Conservation (phyloP, 2,113 vertebrate genomes). For the Oncorhynchus nerka region DNA sequence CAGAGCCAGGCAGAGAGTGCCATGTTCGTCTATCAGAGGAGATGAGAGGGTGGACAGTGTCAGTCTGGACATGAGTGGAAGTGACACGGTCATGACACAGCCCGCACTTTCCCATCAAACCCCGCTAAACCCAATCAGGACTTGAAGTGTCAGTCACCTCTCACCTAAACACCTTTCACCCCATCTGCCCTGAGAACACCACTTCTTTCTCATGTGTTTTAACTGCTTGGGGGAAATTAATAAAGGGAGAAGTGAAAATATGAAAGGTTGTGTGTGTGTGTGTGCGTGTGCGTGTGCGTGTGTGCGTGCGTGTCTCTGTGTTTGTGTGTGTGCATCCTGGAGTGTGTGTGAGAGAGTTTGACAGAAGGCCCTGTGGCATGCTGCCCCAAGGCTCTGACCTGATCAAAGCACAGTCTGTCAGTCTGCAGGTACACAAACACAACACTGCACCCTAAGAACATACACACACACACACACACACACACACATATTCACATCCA, state of each 20-base stretch:
- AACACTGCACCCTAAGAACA: too few relatives aligned
- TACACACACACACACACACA: too few relatives aligned
- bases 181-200: neutral
- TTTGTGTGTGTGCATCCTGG: neutral
- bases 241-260: neutral
- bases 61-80: neutral
- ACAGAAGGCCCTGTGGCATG: slow-evolving; percentile 28
- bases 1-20: neutral
- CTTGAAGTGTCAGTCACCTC: slow-evolving; percentile 21
- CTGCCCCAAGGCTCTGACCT: slow-evolving; percentile 50
- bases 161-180: neutral
- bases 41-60: too few relatives aligned
- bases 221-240: neutral
- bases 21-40: neutral
- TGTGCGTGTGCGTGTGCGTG: neutral
- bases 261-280: neutral
- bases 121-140: neutral
- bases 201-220: neutral
- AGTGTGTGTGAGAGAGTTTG: too few relatives aligned
- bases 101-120: neutral
- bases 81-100: too few relatives aligned
- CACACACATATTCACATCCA: slow-evolving; percentile 54
- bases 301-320: neutral
- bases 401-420: slow-evolving; percentile 60
- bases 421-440: slow-evolving; percentile 64